Percentiles rank a stretch among this genome's conserved stretches.
phyloP scores from a whole-genome alignment of 2,113 vertebrate genomes.

The Benitochromis conjunctus region DNA sequence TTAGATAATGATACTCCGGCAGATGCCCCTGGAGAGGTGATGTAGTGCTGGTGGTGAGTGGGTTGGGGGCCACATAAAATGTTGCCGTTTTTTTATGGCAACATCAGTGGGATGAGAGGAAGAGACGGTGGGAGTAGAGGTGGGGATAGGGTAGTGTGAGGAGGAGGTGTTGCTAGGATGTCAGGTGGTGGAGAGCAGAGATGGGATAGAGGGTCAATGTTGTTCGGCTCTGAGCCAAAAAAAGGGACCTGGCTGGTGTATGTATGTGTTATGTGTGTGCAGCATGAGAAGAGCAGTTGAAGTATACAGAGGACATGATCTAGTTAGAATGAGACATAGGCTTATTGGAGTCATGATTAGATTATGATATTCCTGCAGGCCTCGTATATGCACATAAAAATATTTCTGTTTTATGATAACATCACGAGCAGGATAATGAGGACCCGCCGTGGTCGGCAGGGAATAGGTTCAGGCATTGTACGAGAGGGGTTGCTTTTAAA shows the following conservation, averaged over 20 bases:
- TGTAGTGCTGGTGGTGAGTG: neutral
- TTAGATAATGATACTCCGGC: conserved; percentile 37
- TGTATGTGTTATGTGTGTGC: neutral
- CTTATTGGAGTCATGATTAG: conserved; percentile 34
- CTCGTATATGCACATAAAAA: conserved; percentile 13
- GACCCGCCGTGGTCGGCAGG: neutral
- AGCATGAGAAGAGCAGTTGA: conserved; percentile 1
- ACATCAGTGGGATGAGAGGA: conserved; percentile 9
- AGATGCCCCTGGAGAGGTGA: conserved; percentile 6
- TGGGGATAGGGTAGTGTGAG: neutral
- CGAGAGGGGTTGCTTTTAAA: neutral
- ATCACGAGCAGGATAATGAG: conserved; percentile 5
- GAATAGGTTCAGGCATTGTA: neutral
- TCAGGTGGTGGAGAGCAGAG: conserved; percentile 13
- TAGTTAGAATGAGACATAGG: conserved; percentile 29
- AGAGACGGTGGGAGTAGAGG: neutral
- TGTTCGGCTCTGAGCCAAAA: conserved; percentile 1
- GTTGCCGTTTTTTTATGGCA: conserved; percentile 21
- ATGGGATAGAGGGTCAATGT: neutral
- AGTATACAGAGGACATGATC: conserved; percentile 18
- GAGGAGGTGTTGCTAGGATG: conserved; percentile 24
- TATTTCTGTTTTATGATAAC: conserved; percentile 27
- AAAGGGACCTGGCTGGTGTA: neutral
- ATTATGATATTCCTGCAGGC: conserved; percentile 44
- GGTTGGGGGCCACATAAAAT: neutral